Conservation (phyloP, 2,797 vertebrate species). For the Diceros bicornis region DNA sequence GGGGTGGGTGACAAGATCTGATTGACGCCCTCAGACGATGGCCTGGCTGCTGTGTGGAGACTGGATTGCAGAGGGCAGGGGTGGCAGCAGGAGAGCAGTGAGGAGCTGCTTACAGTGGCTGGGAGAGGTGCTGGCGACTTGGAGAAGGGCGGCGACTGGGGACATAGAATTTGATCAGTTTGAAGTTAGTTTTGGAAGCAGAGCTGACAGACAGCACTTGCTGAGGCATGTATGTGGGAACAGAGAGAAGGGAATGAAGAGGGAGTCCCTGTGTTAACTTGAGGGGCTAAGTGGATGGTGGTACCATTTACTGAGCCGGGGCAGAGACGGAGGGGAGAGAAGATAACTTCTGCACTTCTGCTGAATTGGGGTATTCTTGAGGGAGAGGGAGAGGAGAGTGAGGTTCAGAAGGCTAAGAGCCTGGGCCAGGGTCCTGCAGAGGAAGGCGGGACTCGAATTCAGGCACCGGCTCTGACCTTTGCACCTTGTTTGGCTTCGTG, state of each 20-base stretch:
- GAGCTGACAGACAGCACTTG: background rate
- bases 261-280: background rate
- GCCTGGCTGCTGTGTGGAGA: background rate
- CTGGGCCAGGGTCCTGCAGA: background rate
- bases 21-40: background rate
- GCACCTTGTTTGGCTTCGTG: background rate
- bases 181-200: background rate
- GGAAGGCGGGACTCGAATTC: background rate
- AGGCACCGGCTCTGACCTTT: background rate
- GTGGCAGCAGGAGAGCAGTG: background rate
- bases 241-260: background rate
- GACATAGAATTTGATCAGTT: background rate
- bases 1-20: background rate
- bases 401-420: background rate
- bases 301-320: background rate
- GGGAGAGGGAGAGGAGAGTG: background rate
- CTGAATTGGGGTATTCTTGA: slow-evolving; percentile 26
- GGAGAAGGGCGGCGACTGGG: background rate
- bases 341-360: background rate
- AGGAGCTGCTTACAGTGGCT: background rate
- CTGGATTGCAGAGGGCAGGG: background rate
- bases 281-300: background rate
- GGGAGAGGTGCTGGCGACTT: background rate
- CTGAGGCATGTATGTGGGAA: background rate
- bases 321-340: background rate